These are phyloP conservation scores for Hirundichthys speculiger DNA, from an alignment of 2,113 vertebrate genomes.

Conservation along the genomic window DNA sequence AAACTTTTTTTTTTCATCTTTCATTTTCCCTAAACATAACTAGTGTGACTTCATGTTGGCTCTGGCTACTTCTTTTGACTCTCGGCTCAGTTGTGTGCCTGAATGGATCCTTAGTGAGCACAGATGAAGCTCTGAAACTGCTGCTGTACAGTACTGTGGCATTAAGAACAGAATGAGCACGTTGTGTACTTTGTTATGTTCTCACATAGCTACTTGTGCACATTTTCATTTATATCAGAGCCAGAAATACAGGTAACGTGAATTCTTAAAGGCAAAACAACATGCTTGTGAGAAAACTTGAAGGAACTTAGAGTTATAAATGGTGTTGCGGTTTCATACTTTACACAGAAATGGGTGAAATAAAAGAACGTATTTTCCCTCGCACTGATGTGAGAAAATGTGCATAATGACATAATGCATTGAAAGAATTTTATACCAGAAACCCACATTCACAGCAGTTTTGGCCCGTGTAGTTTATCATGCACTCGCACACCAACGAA, in stretches of 20 bases:
- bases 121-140: background rate
- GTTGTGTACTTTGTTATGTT: background rate
- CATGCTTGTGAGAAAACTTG: no score
- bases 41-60: background rate
- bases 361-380: no score
- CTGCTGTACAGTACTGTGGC: background rate
- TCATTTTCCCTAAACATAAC: background rate
- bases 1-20: background rate
- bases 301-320: no score
- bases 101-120: background rate
- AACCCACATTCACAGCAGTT: no score
- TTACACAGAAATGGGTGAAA: no score
- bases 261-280: no score
- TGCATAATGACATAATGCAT: no score
- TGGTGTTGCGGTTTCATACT: no score
- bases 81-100: background rate
- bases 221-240: conserved; percentile 13
- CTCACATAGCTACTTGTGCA: background rate
- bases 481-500: no score
- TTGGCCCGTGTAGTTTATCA: no score
- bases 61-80: background rate
- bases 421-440: no score
- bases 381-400: no score
- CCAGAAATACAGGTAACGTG: background rate
- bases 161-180: background rate